Conservation (phyloP, 2,113 vertebrate species). For the Callorhinus ursinus region DNA sequence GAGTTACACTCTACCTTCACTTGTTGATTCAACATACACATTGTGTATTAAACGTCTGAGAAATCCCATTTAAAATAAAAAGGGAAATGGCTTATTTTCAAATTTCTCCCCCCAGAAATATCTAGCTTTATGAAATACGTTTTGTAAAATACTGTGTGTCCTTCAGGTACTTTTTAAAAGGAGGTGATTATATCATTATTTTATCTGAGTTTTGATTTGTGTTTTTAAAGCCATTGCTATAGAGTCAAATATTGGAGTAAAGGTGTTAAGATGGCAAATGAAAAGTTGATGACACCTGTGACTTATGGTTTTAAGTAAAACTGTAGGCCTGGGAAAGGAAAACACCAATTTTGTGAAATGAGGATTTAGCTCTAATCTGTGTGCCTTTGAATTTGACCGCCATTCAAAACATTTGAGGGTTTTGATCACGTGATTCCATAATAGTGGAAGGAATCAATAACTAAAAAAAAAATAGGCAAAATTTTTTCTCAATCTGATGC, state of each 20-base stretch:
- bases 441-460: background rate
- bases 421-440: background rate
- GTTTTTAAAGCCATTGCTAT: background rate
- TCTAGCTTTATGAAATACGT: background rate
- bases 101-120: background rate
- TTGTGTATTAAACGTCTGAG: background rate
- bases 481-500: background rate
- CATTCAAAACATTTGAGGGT: background rate
- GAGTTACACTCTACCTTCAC: background rate
- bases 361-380: background rate
- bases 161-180: background rate
- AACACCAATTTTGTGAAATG: background rate
- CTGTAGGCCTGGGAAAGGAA: background rate
- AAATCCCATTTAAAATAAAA: slow-evolving; percentile 34
- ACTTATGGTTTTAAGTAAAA: background rate
- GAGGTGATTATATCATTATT: background rate
- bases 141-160: background rate
- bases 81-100: background rate
- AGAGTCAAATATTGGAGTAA: background rate
- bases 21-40: background rate
- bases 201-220: slow-evolving; percentile 14
- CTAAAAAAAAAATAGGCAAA: background rate
- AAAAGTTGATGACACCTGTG: background rate
- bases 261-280: background rate
- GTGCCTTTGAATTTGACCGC: background rate